These are phyloP conservation scores for Pogonomyrmex barbatus DNA, from an alignment of 1,140 invertebrate species.

Conservation along the genomic window DNA sequence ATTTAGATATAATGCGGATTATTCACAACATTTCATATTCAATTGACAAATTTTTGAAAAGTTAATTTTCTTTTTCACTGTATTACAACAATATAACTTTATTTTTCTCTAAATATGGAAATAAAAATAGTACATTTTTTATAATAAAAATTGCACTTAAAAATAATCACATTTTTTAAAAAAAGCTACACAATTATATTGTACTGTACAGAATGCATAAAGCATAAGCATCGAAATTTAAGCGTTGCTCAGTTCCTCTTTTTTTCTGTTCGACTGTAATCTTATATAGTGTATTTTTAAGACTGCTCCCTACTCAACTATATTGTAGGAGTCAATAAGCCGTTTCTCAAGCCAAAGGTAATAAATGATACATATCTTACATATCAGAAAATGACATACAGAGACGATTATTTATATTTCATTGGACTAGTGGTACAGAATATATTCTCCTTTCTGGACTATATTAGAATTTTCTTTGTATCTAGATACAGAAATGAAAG, in stretches of 20 bases:
- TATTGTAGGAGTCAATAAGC: neutral
- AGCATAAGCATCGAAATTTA: neutral
- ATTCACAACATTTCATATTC: neutral
- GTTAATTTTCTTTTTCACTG: neutral
- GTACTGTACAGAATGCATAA: too few relatives aligned
- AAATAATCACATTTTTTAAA: neutral
- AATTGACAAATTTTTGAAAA: neutral
- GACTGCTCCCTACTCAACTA: neutral
- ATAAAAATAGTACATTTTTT: neutral
- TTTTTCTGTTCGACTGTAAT: neutral
- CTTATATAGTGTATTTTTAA: neutral
- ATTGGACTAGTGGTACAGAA: neutral
- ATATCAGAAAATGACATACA: neutral
- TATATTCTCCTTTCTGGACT: neutral
- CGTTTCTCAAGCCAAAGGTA: neutral
- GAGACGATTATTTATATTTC: neutral
- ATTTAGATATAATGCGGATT: neutral
- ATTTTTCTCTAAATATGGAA: neutral
- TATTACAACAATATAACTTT: neutral
- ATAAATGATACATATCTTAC: conserved; percentile 1
- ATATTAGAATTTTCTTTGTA: neutral
- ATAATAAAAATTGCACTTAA: neutral
- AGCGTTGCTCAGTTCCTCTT: too few relatives aligned
- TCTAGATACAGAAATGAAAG: neutral
- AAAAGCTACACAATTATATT: too few relatives aligned